Percentiles rank a stretch among this genome's conserved stretches.
phyloP scores from a whole-genome alignment of 2,797 vertebrate genomes.

The Mormyrops attenuatus region DNA sequence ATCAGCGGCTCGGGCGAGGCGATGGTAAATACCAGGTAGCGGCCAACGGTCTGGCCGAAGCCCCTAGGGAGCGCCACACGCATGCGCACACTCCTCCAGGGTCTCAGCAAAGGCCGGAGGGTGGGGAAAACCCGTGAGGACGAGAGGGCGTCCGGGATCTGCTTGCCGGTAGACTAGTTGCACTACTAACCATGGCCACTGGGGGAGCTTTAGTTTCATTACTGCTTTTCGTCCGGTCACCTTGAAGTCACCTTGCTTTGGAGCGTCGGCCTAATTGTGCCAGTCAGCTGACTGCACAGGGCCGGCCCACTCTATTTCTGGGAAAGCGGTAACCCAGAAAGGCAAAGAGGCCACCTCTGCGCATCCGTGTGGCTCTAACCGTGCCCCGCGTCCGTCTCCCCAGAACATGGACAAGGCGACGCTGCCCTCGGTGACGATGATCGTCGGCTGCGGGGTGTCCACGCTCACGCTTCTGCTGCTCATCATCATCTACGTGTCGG shows the following conservation, averaged over 20 bases:
- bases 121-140: conserved; percentile 26
- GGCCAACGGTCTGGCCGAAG: background rate
- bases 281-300: conserved; percentile 50
- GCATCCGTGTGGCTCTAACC: conserved; percentile 23
- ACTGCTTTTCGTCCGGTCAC: conserved; percentile 56
- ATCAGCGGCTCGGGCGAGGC: conserved; percentile 22
- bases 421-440: conserved; percentile 92
- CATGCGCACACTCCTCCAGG: conserved; percentile 15
- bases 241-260: conserved; percentile 67
- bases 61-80: background rate
- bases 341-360: conserved; percentile 2
- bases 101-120: conserved; percentile 22
- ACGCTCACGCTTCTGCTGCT: conserved; percentile 94
- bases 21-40: conserved; percentile 30
- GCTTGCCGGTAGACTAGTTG: too few species aligned
- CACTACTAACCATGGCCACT: background rate
- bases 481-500: conserved; percentile 97
- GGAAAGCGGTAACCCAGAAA: conserved; percentile 28
- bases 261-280: conserved; percentile 60
- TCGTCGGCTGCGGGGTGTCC: conserved; percentile 97
- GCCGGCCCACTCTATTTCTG: conserved; percentile 41
- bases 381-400: conserved; percentile 38
- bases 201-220: conserved; percentile 37
- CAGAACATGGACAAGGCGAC: conserved; percentile 91
- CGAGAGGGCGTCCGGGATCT: background rate